Conservation (phyloP, 53 echinoderm and acorn worm genomes). For the Echinarachnius parma region DNA sequence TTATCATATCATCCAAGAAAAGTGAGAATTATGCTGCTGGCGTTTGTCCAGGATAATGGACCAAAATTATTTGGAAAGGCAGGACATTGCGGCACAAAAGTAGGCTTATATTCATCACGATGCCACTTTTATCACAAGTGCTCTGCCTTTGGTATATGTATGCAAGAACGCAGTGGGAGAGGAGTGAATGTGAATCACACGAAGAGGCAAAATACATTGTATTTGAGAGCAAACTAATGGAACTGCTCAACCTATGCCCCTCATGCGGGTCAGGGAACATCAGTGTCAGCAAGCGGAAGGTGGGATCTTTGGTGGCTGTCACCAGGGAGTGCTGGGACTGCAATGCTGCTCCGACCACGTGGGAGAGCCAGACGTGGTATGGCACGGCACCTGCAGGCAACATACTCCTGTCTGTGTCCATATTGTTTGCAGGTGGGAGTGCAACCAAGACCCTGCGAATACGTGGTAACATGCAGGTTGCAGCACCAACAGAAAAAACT, state of each 20-base stretch:
- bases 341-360: not conserved
- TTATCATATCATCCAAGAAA: no score
- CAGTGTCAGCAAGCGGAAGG: not conserved
- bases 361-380: constrained; percentile 25
- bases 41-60: no score
- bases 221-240: not conserved
- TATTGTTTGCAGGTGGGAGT: constrained; percentile 22
- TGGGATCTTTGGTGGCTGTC: not conserved
- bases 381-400: constrained; percentile 31
- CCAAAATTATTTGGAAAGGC: no score
- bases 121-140: no score
- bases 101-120: no score
- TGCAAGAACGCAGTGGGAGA: no score
- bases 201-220: not conserved
- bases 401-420: constrained; percentile 17
- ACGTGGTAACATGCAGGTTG: constrained; percentile 2
- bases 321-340: not conserved
- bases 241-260: not conserved
- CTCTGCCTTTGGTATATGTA: no score
- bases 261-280: not conserved
- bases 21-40: no score
- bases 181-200: no score
- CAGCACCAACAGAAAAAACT: not conserved
- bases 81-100: no score
- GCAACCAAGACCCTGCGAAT: constrained; percentile 16